These are phyloP conservation scores for Chloropsis hardwickii DNA, from an alignment of 2,113 vertebrate genomes.

Conservation along the genomic window DNA sequence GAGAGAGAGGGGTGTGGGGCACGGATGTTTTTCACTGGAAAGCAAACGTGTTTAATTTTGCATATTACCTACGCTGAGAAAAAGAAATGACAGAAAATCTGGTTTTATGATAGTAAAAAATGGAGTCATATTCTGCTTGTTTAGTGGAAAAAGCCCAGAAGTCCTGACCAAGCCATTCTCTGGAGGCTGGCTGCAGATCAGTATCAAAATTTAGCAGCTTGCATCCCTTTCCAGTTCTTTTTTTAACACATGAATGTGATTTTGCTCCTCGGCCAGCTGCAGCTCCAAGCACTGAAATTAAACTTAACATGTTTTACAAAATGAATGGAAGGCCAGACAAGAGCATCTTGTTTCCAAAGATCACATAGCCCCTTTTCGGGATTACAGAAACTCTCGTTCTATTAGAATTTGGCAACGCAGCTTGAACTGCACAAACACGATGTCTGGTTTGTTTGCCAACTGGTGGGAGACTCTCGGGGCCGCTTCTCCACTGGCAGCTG, in stretches of 20 bases:
- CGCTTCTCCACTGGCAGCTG: neutral
- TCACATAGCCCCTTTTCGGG: conserved; percentile 15
- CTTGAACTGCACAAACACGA: conserved; percentile 12
- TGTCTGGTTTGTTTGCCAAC: conserved; percentile 51
- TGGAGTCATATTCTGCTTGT: conserved; percentile 6
- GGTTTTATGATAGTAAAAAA: neutral
- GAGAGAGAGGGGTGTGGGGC: neutral
- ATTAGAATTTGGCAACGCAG: conserved; percentile 47
- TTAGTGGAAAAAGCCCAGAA: conserved; percentile 32
- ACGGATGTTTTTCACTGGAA: neutral
- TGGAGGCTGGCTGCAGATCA: conserved; percentile 43
- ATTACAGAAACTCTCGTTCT: conserved; percentile 41
- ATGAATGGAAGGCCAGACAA: conserved; percentile 56
- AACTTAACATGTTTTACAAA: conserved; percentile 58
- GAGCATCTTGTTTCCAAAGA: conserved; percentile 52
- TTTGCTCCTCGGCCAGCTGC: conserved; percentile 49
- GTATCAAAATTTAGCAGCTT: conserved; percentile 44
- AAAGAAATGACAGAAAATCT: neutral
- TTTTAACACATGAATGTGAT: conserved; percentile 41
- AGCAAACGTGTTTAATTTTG: neutral
- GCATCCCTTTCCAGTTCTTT: conserved; percentile 48
- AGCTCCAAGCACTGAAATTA: conserved; percentile 53
- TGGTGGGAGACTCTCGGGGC: neutral
- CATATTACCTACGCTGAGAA: neutral
- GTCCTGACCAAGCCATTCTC: conserved; percentile 16